Evolutionary conservation across 2,113 vertebrate genomes (phyloP).

Genomic region (Tetrax tetrax): DNA sequence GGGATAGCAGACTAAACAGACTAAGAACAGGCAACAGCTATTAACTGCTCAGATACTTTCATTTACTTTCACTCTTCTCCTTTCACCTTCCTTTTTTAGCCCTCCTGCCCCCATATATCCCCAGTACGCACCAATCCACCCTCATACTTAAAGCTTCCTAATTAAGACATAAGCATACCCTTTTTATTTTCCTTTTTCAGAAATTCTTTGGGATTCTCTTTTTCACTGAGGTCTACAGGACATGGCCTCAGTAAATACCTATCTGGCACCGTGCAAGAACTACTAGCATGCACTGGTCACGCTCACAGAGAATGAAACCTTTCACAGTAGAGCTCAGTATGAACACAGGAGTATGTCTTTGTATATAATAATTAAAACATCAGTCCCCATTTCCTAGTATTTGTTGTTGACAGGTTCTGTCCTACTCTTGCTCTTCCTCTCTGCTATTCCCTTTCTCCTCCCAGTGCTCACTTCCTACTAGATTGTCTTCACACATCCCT

Average conservation of each 20-base stretch:
- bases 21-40: background rate
- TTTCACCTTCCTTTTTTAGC: background rate
- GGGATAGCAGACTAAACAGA: background rate
- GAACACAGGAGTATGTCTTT: background rate
- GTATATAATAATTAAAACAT: background rate
- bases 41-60: background rate
- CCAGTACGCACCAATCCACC: background rate
- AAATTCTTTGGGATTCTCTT: background rate
- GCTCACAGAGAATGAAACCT: background rate
- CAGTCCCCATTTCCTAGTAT: background rate
- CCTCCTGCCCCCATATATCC: fast-evolving
- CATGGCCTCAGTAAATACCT: background rate
- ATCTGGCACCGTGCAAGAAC: background rate
- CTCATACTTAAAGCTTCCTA: background rate
- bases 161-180: fast-evolving
- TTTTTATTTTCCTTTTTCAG: background rate
- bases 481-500: background rate
- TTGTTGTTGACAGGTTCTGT: background rate
- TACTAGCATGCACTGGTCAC: fast-evolving
- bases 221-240: background rate
- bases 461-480: background rate
- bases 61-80: background rate
- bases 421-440: background rate
- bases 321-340: background rate
- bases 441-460: background rate